These are phyloP conservation scores for Cataglyphis livida DNA, from an alignment of 2,888 invertebrate genomes.

Conservation along the genomic window DNA sequence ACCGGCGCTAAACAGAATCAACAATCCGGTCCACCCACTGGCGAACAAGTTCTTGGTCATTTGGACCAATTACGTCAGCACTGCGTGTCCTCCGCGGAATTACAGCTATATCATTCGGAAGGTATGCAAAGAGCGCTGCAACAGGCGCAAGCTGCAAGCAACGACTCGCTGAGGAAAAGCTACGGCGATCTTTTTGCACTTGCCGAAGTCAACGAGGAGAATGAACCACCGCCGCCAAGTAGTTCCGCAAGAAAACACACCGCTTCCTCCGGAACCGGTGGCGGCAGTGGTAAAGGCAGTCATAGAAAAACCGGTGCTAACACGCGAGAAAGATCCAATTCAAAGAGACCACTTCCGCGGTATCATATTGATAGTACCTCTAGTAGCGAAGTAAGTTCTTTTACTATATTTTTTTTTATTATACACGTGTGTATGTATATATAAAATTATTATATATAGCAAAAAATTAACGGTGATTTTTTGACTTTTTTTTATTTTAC, in stretches of 20 bases:
- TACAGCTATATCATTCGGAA: constrained; percentile 93
- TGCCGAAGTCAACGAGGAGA: constrained; percentile 92
- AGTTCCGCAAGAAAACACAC: constrained; percentile 85
- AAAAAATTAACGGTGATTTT: not conserved
- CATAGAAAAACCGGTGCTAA: constrained; percentile 81
- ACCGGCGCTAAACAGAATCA: constrained; percentile 90
- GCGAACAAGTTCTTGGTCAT: constrained; percentile 96
- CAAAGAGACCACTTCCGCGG: constrained; percentile 81
- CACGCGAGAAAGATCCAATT: constrained; percentile 80
- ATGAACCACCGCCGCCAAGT: constrained; percentile 88
- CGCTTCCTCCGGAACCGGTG: constrained; percentile 74
- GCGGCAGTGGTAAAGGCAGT: constrained; percentile 77
- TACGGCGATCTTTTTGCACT: constrained; percentile 96
- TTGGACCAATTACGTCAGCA: constrained; percentile 95
- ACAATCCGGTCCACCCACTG: constrained; percentile 90
- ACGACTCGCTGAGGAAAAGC: constrained; percentile 95
- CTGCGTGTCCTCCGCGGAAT: constrained; percentile 86
- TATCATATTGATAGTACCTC: constrained; percentile 70
- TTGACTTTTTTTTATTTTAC: not conserved
- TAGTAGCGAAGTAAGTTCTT: constrained; percentile 90
- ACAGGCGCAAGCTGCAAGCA: constrained; percentile 94
- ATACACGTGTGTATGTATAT: not conserved
- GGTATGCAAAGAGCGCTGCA: constrained; percentile 96
- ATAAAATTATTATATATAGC: not conserved
- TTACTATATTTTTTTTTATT: not conserved